Conservation (phyloP, 2,113 vertebrate genomes). For the Colaptes auratus region DNA sequence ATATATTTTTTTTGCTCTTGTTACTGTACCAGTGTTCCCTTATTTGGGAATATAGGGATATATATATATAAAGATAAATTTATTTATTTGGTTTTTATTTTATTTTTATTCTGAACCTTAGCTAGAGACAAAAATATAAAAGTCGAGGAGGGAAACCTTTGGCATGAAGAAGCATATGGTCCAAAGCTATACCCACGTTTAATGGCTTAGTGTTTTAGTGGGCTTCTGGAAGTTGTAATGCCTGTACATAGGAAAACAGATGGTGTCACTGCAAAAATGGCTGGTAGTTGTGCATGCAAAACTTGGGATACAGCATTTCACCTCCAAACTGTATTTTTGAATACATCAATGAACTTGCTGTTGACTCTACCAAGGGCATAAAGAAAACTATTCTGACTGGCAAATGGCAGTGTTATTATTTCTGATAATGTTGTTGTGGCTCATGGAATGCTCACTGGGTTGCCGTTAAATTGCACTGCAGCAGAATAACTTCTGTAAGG, state of each 20-base stretch:
- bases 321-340: constrained; percentile 20
- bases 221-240: constrained; percentile 56
- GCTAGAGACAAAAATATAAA: neutral
- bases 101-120: neutral
- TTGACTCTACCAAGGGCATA: constrained; percentile 50
- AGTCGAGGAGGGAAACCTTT: neutral
- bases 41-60: neutral
- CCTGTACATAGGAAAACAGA: constrained; percentile 51
- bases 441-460: constrained; percentile 21
- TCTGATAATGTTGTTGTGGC: neutral
- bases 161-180: constrained; percentile 29
- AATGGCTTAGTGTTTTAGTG: constrained; percentile 51
- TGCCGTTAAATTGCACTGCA: constrained; percentile 41
- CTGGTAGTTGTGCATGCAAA: constrained; percentile 12
- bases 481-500: constrained; percentile 25
- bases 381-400: constrained; percentile 49
- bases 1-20: neutral
- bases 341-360: constrained; percentile 38
- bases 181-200: constrained; percentile 19
- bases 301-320: constrained; percentile 30
- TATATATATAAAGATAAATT: too few species aligned
- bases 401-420: constrained; percentile 15
- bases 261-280: constrained; percentile 55
- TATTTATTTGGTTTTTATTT: neutral
- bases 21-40: neutral